Percentiles rank a stretch among this genome's conserved stretches.
Conservation (phyloP, 1,140 invertebrate species). For the Bombus waltoni region DNA sequence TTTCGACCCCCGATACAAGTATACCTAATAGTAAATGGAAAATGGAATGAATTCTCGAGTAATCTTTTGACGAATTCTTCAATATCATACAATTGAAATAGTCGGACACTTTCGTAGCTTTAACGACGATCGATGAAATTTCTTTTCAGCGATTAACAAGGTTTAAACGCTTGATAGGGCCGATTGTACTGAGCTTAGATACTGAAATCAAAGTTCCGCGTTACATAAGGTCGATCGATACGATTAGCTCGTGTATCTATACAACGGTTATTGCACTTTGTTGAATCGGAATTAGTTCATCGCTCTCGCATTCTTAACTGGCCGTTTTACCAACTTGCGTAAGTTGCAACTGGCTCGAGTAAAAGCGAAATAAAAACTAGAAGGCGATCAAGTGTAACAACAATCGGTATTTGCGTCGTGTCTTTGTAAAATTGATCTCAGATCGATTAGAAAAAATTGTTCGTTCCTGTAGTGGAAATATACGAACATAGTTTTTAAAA, state of each 20-base stretch:
- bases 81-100: neutral
- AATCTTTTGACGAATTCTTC: neutral
- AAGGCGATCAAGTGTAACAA: neutral
- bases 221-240: conserved; percentile 37
- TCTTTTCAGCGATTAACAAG: neutral
- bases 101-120: neutral
- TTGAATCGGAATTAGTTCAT: conserved; percentile 44
- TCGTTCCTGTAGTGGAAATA: neutral
- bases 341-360: neutral
- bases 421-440: neutral
- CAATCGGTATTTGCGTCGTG: neutral
- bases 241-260: conserved; percentile 38
- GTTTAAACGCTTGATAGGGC: too few relatives aligned
- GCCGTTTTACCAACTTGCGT: neutral
- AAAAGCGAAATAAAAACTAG: conserved; percentile 25
- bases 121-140: neutral
- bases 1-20: too few relatives aligned
- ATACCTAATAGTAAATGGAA: too few relatives aligned
- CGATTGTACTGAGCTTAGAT: neutral
- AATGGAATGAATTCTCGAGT: too few relatives aligned
- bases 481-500: too few relatives aligned
- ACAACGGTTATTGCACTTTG: conserved; percentile 52
- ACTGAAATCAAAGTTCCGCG: conserved; percentile 28
- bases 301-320: conserved; percentile 10
- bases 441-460: neutral